Conservation (phyloP, 2,113 vertebrate species). For the Xenopus laevis region DNA sequence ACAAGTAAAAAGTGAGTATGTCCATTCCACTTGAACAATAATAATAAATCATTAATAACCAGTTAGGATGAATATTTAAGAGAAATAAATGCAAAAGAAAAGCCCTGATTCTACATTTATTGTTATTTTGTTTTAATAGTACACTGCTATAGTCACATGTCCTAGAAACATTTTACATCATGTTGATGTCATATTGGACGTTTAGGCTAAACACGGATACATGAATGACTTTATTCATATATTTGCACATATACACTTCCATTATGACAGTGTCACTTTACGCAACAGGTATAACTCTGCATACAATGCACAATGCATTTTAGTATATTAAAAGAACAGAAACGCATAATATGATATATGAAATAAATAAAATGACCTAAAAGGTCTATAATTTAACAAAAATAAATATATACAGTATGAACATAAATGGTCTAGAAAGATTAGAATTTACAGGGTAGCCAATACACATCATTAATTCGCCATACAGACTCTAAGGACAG, state of each 20-base stretch:
- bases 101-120: too few relatives aligned
- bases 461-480: slow-evolving; percentile 51
- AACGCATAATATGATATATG: slow-evolving; percentile 60
- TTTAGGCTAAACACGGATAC: too few relatives aligned
- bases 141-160: too few relatives aligned
- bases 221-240: slow-evolving; percentile 76
- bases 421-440: slow-evolving; percentile 73
- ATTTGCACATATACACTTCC: slow-evolving; percentile 74
- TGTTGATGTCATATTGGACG: too few relatives aligned
- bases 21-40: too few relatives aligned
- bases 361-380: slow-evolving; percentile 73
- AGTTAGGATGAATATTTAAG: too few relatives aligned
- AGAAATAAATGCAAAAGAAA: too few relatives aligned
- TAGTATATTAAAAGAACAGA: slow-evolving; percentile 55
- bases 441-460: slow-evolving; percentile 64
- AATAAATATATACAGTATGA: slow-evolving; percentile 74
- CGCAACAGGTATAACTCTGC: slow-evolving; percentile 69
- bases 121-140: too few relatives aligned
- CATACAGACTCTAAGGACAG: slow-evolving; percentile 51
- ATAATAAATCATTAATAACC: too few relatives aligned
- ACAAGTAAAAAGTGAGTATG: too few relatives aligned
- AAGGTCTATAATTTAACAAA: slow-evolving; percentile 69
- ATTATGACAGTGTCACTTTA: slow-evolving; percentile 67
- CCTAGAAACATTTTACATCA: too few relatives aligned
- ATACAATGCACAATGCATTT: slow-evolving; percentile 67